Evolutionary conservation across 2,113 vertebrate species (phyloP).

Genomic region (Cygnus buccinator): DNA sequence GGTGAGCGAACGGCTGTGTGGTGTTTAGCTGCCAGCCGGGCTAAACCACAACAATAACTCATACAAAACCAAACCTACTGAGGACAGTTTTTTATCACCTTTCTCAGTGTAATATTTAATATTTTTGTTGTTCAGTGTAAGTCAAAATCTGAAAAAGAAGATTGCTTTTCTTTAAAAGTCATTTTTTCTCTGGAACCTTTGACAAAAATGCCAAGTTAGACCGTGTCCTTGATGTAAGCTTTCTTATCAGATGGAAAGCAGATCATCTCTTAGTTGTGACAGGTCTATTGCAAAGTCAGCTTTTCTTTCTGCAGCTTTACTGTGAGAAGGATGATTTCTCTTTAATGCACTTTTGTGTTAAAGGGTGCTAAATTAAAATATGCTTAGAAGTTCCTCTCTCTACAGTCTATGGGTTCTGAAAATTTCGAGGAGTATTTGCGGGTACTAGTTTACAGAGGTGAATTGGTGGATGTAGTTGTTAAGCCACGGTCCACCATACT

Average conservation of each 20-base stretch:
- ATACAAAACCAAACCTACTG: neutral
- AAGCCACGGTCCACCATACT: too few relatives aligned
- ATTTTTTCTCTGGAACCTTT: neutral
- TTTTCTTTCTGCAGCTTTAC: conserved; percentile 1
- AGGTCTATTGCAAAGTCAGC: conserved; percentile 51
- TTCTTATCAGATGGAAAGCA: conserved; percentile 24
- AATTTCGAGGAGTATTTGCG: neutral
- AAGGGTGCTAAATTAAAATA: neutral
- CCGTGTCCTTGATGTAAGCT: conserved; percentile 33
- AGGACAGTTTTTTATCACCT: conserved; percentile 27
- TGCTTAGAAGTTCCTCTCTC: neutral
- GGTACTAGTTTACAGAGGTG: neutral
- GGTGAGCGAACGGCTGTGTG: too few relatives aligned
- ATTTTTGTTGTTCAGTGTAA: conserved; percentile 16
- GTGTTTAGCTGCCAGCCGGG: too few relatives aligned
- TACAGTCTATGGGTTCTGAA: neutral
- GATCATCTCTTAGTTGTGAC: conserved; percentile 31
- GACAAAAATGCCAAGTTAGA: neutral
- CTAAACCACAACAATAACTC: neutral
- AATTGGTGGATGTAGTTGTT: neutral
- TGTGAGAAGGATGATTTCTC: neutral
- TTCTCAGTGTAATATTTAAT: conserved; percentile 7
- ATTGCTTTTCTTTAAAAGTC: neutral
- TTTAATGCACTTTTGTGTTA: neutral
- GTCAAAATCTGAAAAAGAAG: conserved; percentile 36